Conservation (phyloP, 2,797 vertebrate genomes). For the Ptychadena robeensis region DNA sequence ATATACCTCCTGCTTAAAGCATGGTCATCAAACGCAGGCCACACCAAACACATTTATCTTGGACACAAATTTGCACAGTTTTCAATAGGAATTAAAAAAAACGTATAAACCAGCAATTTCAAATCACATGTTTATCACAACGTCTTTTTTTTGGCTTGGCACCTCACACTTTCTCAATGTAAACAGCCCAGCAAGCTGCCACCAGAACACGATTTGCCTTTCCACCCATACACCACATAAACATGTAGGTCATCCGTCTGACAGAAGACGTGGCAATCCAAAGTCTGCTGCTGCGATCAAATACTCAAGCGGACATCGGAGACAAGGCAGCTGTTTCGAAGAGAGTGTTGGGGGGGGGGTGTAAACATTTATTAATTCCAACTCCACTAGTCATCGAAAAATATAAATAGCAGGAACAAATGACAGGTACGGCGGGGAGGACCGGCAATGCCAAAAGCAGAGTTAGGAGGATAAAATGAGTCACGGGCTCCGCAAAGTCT, state of each 20-base stretch:
- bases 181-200: background rate
- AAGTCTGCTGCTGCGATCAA: background rate
- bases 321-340: background rate
- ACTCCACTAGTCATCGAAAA: background rate
- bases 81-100: background rate
- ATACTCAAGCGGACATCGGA: background rate
- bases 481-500: constrained; percentile 13
- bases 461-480: background rate
- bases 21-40: background rate
- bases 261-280: background rate
- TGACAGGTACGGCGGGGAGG: background rate
- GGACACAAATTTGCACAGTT: background rate
- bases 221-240: background rate
- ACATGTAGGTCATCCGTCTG: background rate
- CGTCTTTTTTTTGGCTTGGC: constrained; percentile 6
- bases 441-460: background rate
- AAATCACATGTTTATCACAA: background rate
- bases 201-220: background rate
- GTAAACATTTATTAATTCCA: background rate
- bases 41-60: background rate
- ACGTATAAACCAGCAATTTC: background rate
- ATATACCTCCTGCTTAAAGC: background rate
- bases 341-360: background rate
- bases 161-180: background rate
- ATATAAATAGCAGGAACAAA: background rate